Evolutionary conservation across 2,888 invertebrate genomes (phyloP).

Genomic region (Erebia aethiops): DNA sequence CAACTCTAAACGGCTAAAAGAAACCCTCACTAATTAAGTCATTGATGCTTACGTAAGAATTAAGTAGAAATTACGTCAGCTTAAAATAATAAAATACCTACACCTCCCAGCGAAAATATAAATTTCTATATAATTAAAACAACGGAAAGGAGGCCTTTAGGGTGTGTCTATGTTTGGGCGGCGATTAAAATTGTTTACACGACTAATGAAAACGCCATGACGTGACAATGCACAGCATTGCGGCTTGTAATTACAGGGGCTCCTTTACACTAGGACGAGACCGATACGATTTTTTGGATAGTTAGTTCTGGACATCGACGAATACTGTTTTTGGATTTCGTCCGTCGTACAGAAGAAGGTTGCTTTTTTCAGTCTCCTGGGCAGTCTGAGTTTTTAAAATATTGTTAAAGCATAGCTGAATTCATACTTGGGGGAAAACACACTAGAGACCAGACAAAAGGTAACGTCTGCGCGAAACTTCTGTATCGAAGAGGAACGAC

Average conservation of each 20-base stretch:
- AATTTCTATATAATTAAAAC: conserved; percentile 42
- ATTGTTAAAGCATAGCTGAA: too few species aligned
- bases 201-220: conserved; percentile 70
- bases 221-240: conserved; percentile 58
- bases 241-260: conserved; percentile 42
- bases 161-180: conserved; percentile 60
- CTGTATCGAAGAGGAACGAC: too few species aligned
- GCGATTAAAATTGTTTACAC: conserved; percentile 75
- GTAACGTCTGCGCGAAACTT: too few species aligned
- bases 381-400: too few species aligned
- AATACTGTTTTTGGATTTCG: neutral
- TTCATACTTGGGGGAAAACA: too few species aligned
- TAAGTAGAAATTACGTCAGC: too few species aligned
- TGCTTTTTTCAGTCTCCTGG: too few species aligned
- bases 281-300: conserved; percentile 6
- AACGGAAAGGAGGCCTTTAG: conserved; percentile 43
- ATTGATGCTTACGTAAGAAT: too few species aligned
- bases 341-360: too few species aligned
- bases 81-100: too few species aligned
- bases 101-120: too few species aligned
- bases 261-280: conserved; percentile 27
- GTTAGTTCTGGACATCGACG: neutral
- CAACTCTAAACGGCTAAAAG: neutral
- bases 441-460: too few species aligned
- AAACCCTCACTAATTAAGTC: neutral